phyloP scores from a whole-genome alignment of 2,888 invertebrate genomes.

The Troides oblongomaculatus region DNA sequence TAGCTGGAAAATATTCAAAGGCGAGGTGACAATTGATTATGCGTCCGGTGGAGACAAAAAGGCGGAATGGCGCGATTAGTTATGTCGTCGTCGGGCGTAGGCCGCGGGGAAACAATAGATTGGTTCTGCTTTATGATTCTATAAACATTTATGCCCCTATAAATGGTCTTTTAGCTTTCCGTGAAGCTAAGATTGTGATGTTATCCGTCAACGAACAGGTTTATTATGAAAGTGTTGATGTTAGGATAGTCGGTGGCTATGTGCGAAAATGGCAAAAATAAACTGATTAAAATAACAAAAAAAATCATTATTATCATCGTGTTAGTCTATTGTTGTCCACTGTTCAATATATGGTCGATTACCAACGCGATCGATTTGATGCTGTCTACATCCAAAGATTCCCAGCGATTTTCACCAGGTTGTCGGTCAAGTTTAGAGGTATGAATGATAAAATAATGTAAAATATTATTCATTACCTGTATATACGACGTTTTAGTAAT shows the following conservation, averaged over 20 bases:
- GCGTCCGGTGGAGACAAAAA: constrained; percentile 70
- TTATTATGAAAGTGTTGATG: constrained; percentile 66
- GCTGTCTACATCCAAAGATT: too few species aligned
- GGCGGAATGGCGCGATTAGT: constrained; percentile 73
- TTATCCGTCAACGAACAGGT: constrained; percentile 66
- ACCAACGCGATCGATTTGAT: too few species aligned
- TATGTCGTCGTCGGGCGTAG: constrained; percentile 71
- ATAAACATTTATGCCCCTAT: constrained; percentile 77
- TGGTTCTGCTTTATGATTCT: constrained; percentile 76
- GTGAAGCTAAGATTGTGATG: constrained; percentile 67
- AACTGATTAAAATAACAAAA: constrained; percentile 31
- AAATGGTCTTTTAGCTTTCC: constrained; percentile 75
- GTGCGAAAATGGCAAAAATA: constrained; percentile 50
- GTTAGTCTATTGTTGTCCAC: too few species aligned
- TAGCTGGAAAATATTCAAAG: constrained; percentile 67
- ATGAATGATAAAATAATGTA: neutral
- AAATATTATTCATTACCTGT: neutral
- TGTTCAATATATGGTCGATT: too few species aligned
- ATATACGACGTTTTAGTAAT: neutral
- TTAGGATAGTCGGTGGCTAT: constrained; percentile 37
- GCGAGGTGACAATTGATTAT: constrained; percentile 76
- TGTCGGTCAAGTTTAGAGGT: too few species aligned
- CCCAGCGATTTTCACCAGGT: too few species aligned
- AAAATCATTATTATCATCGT: too few species aligned
- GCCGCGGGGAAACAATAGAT: constrained; percentile 73